phyloP scores from a whole-genome alignment of 1,140 invertebrate species.

The Wasmannia auropunctata region DNA sequence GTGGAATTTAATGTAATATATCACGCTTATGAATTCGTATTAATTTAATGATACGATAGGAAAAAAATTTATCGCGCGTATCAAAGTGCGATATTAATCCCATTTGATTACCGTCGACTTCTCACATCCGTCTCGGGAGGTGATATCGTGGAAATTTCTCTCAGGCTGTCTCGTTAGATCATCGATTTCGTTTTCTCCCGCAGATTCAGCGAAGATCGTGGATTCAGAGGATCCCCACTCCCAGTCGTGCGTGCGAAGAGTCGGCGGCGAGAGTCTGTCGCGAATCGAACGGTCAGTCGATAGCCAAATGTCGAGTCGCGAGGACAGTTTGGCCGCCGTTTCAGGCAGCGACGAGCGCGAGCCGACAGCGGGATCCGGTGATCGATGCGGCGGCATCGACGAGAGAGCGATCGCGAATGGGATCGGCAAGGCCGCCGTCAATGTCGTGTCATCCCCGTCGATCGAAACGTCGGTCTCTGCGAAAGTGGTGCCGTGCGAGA shows the following conservation, averaged over 20 bases:
- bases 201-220: slow-evolving; percentile 71
- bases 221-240: slow-evolving; percentile 64
- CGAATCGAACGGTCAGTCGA: slow-evolving; percentile 75
- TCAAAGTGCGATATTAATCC: slow-evolving; percentile 4
- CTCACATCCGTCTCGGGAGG: neutral
- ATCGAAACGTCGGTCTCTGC: neutral
- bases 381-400: neutral
- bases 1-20: neutral
- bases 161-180: neutral
- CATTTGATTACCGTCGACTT: too few relatives aligned
- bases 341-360: slow-evolving; percentile 65
- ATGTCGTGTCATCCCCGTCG: slow-evolving; percentile 7
- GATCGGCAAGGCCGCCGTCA: slow-evolving; percentile 1
- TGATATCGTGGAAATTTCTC: slow-evolving; percentile 42
- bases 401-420: neutral
- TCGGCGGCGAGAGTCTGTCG: slow-evolving; percentile 62
- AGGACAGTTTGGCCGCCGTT: slow-evolving; percentile 77
- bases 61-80: neutral
- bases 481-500: neutral
- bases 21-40: neutral
- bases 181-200: slow-evolving; percentile 37
- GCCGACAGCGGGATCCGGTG: neutral
- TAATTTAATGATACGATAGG: neutral
- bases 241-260: slow-evolving; percentile 34
- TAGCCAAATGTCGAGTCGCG: slow-evolving; percentile 81